Percentiles rank a stretch among this genome's conserved stretches.
Conservation (phyloP, 2,888 invertebrate genomes). For the Cyrtodaria siliqua region DNA sequence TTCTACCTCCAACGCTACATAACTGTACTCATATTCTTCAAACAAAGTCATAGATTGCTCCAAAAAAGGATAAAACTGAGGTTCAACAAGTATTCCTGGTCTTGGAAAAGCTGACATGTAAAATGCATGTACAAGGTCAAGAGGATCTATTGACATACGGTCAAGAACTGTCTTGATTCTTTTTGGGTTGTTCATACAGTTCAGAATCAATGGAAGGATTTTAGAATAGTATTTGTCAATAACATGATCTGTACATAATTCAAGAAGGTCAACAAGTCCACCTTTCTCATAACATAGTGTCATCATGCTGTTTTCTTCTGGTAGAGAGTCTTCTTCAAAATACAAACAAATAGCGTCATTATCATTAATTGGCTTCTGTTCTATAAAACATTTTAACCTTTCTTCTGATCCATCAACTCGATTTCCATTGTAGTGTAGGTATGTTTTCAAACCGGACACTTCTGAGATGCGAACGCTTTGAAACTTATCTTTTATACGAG, state of each 20-base stretch:
- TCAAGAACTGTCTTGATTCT: constrained; percentile 17
- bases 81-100: constrained; percentile 51
- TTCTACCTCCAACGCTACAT: constrained; percentile 41
- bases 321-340: neutral
- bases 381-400: neutral
- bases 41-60: constrained; percentile 47
- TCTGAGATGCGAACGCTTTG: no score
- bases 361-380: neutral
- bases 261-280: neutral
- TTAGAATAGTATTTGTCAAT: neutral
- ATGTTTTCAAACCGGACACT: no score
- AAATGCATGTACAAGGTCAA: neutral
- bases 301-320: neutral
- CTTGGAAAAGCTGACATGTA: constrained; percentile 33
- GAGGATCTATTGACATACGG: constrained; percentile 2
- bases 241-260: neutral
- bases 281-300: neutral
- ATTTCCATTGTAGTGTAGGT: no score
- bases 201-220: no score
- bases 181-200: neutral
- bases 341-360: neutral
- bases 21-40: constrained; percentile 45
- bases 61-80: constrained; percentile 46
- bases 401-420: constrained; percentile 13
- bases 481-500: no score